A percentile compares a stretch with the other conserved stretches of the same genome.
Evolutionary conservation across 2,888 invertebrate species (phyloP).

Genomic region (Blomia tropicalis): DNA sequence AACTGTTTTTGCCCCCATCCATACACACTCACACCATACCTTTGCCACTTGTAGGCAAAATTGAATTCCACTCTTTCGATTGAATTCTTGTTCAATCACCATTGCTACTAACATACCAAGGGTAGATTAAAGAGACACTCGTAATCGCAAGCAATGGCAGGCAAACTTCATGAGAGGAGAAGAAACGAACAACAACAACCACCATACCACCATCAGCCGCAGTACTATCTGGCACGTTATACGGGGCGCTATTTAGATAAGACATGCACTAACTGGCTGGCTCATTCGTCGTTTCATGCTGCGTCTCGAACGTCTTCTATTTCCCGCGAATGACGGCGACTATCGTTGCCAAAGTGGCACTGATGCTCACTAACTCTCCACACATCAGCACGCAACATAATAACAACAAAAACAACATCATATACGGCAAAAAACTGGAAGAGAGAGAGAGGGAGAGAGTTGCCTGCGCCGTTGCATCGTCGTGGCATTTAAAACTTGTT

Average conservation of each 20-base stretch:
- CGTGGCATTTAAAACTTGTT: background rate
- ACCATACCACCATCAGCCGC: background rate
- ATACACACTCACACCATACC: too few relatives aligned
- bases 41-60: too few relatives aligned
- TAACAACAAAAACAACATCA: too few relatives aligned
- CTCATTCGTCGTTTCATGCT: background rate
- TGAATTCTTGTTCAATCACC: background rate
- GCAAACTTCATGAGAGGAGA: too few relatives aligned
- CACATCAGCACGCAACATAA: too few relatives aligned
- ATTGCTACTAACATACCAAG: background rate
- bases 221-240: conserved; percentile 5
- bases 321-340: background rate
- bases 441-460: too few relatives aligned
- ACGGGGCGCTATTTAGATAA: conserved; percentile 11
- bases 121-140: background rate
- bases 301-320: background rate
- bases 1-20: too few relatives aligned
- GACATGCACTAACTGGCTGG: background rate
- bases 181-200: too few relatives aligned
- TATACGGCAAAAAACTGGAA: too few relatives aligned
- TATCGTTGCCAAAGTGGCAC: background rate
- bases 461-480: too few relatives aligned
- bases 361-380: too few relatives aligned
- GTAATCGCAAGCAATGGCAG: background rate
- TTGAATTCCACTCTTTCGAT: too few relatives aligned